Percentiles rank a stretch among this genome's conserved stretches.
These are phyloP conservation scores for Myotis brandtii DNA, from an alignment of 2,113 vertebrate genomes.

Conservation along the genomic window DNA sequence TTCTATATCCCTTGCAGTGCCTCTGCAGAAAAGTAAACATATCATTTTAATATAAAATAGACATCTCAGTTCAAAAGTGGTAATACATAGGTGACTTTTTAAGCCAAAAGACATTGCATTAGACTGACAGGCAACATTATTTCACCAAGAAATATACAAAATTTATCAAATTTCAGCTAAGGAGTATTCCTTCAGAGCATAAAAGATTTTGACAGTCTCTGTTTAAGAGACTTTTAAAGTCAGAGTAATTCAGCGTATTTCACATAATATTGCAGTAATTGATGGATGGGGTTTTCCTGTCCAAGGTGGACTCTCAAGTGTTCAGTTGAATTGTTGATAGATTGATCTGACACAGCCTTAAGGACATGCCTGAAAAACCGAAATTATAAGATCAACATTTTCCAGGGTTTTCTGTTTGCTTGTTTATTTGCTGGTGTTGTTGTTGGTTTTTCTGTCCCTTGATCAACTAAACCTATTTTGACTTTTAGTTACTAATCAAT, in stretches of 20 bases:
- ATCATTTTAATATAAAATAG: slow-evolving; percentile 45
- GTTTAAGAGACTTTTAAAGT: background rate
- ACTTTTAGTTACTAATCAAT: background rate
- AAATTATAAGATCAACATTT: slow-evolving; percentile 25
- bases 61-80: background rate
- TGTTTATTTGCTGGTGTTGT: background rate
- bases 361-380: background rate
- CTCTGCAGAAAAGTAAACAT: background rate
- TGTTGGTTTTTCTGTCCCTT: background rate
- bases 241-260: background rate
- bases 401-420: background rate
- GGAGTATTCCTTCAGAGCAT: background rate
- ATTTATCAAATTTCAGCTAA: slow-evolving; percentile 5
- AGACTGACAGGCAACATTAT: background rate
- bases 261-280: background rate
- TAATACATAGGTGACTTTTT: background rate
- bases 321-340: background rate
- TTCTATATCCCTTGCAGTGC: background rate
- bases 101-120: background rate
- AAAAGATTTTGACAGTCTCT: slow-evolving; percentile 38
- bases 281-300: background rate
- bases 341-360: background rate
- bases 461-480: background rate
- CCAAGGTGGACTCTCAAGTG: background rate
- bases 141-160: slow-evolving; percentile 26